Evolutionary conservation across 2,113 vertebrate species (phyloP).

Genomic region (Lota lota): DNA sequence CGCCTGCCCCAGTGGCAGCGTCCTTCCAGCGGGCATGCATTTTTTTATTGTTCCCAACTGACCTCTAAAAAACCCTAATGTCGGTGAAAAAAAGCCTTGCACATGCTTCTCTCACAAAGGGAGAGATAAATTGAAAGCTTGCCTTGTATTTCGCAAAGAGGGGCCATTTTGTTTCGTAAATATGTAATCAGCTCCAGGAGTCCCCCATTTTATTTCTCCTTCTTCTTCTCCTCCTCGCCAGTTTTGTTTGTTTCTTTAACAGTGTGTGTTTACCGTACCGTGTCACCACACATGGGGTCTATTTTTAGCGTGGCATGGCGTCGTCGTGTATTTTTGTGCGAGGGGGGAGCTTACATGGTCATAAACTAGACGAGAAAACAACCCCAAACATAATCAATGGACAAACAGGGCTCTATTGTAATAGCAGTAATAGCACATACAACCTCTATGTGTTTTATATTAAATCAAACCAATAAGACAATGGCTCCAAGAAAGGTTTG

Average conservation of each 20-base stretch:
- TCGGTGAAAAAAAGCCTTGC: slow-evolving; percentile 21
- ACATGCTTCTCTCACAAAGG: slow-evolving; percentile 14
- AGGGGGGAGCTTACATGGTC: slow-evolving; percentile 16
- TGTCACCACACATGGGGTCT: slow-evolving; percentile 65
- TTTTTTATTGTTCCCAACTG: slow-evolving; percentile 19
- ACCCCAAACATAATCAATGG: slow-evolving; percentile 18
- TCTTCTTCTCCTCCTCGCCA: slow-evolving; percentile 22
- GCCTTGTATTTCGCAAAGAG: slow-evolving; percentile 1
- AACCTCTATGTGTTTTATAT: slow-evolving; percentile 6
- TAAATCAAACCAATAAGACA: no score
- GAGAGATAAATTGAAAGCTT: slow-evolving; percentile 33
- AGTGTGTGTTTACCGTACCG: slow-evolving; percentile 58
- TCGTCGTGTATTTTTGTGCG: slow-evolving; percentile 34
- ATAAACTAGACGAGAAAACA: slow-evolving; percentile 18
- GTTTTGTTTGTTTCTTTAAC: slow-evolving; percentile 30
- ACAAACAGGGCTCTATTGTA: slow-evolving; percentile 19
- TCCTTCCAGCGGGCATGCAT: neutral
- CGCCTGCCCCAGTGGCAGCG: slow-evolving; percentile 15
- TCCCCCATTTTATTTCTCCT: neutral
- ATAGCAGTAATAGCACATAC: slow-evolving; percentile 9
- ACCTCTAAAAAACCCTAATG: slow-evolving; percentile 33
- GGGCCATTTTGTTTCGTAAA: slow-evolving; percentile 1
- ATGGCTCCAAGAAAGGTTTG: no score
- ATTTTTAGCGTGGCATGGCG: slow-evolving; percentile 62
- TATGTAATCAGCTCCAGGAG: neutral